A percentile compares a stretch with the other conserved stretches of the same genome.
Evolutionary conservation across 2,888 invertebrate species (phyloP).

Genomic region (Globia sparganii): DNA sequence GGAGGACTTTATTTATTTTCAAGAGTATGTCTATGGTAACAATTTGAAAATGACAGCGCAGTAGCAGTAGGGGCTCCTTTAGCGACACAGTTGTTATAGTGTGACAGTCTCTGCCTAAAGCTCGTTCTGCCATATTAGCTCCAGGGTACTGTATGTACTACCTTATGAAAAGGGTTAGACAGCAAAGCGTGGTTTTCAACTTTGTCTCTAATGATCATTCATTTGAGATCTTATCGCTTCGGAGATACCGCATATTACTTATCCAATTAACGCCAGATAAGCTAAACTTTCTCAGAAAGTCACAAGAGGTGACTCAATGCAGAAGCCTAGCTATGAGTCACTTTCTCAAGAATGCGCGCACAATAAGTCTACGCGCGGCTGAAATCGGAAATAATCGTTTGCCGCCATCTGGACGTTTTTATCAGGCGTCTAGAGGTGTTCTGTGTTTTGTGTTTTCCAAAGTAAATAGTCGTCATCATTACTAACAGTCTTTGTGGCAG

Average conservation of each 20-base stretch:
- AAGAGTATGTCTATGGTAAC: neutral
- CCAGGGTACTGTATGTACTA: neutral
- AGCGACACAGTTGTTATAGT: neutral
- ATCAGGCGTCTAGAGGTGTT: neutral
- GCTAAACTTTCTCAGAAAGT: constrained; percentile 31
- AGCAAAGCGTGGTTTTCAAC: neutral
- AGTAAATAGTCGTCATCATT: neutral
- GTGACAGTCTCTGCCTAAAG: neutral
- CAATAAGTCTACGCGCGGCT: neutral
- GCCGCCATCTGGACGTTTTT: neutral
- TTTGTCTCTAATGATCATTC: constrained; percentile 15
- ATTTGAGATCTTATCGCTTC: constrained; percentile 13
- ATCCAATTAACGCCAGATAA: constrained; percentile 42
- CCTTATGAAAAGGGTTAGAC: neutral
- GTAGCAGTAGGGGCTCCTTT: neutral
- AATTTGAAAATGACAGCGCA: neutral
- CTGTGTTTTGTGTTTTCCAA: neutral
- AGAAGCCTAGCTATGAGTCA: constrained; percentile 36
- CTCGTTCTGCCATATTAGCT: neutral
- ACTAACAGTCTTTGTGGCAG: neutral
- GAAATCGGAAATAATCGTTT: neutral
- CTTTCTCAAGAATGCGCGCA: constrained; percentile 9
- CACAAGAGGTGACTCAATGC: constrained; percentile 38
- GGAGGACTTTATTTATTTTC: neutral
- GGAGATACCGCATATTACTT: constrained; percentile 27